Conservation (phyloP, 2,888 invertebrate genomes). For the Lasioglossum vierecki region DNA sequence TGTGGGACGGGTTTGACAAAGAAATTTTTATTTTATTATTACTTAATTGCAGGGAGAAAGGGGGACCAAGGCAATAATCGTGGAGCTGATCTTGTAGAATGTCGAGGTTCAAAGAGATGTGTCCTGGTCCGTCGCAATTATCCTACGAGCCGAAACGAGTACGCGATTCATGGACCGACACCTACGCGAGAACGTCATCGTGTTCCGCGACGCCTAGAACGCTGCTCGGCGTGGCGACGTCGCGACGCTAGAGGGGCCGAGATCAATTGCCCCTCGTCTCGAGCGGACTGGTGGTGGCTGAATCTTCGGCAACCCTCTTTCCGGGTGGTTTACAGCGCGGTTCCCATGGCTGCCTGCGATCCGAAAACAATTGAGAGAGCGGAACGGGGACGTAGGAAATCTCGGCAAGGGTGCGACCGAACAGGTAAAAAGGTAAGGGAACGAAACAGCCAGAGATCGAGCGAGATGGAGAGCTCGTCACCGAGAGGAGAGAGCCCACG, state of each 20-base stretch:
- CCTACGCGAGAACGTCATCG: neutral
- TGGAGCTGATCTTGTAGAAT: too few relatives aligned
- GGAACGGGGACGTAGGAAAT: constrained; percentile 59
- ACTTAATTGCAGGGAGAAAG: too few relatives aligned
- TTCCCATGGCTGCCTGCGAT: constrained; percentile 68
- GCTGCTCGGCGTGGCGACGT: neutral
- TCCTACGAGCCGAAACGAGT: neutral
- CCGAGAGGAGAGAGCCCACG: neutral
- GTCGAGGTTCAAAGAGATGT: too few relatives aligned
- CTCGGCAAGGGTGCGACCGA: constrained; percentile 45
- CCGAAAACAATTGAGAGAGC: constrained; percentile 65
- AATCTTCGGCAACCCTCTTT: constrained; percentile 36
- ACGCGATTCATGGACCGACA: neutral
- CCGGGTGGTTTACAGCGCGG: constrained; percentile 41
- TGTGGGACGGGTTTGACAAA: too few relatives aligned
- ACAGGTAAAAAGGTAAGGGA: constrained; percentile 31
- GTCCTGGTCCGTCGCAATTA: neutral
- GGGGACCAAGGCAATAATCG: too few relatives aligned
- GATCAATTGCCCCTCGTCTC: constrained; percentile 32
- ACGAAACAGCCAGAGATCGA: constrained; percentile 34
- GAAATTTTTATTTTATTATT: too few relatives aligned
- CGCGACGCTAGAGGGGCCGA: neutral
- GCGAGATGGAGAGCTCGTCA: constrained; percentile 33
- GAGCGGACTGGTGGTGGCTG: constrained; percentile 18
- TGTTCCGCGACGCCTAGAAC: neutral